Evolutionary conservation across 2,797 vertebrate genomes (phyloP), one percentile per base, ranked within the genome.

Genomic region (Coendou prehensilis): DNA sequence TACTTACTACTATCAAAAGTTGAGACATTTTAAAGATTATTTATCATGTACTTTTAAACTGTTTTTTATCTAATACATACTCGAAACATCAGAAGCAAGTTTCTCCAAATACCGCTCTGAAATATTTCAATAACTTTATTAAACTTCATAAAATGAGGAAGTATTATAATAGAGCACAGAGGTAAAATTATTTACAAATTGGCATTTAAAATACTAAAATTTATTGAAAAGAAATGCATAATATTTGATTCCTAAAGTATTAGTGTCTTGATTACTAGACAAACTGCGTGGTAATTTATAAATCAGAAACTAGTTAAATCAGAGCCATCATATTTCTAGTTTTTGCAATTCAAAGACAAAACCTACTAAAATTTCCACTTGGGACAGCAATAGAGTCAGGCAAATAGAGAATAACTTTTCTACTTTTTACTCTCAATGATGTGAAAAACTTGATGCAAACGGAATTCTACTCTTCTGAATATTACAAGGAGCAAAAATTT

Each of bases 1-100:
- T 78, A 9, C 15, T 71, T 83, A 80, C 22, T 96, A 91, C 52
- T 87, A 57, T 78, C 61, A 91, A 96, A 30, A 93, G 2, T 96
- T 71, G 67, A 91, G 80, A 64, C 4, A 26, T 82, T 79, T 91
- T 83, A 75, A 81, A 95, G 26, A 33, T 56, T 8, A 75, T 75
- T 88, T 57, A 82, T 86, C 26, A 76, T 57, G 30, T 89, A 41
- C 15, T 80, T 95, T 86, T 56, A 76, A 61, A 89, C 13, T 94
- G 26, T 5, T 61, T 56, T 94, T 94, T 8, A 73, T 10, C 15
- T 61, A 79, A 50, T 61, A 22, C 33, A 57, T 67, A 75, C 85
- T 92, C 54, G 41, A 82, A n/a, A 73, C 59, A 80, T 28, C 63
- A 54, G 47, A 41, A 86, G 63, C 91, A 61, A 63, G 56, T n/a